phyloP scores from a whole-genome alignment of 2,797 vertebrate genomes.

The Ctenopoma multispine region DNA sequence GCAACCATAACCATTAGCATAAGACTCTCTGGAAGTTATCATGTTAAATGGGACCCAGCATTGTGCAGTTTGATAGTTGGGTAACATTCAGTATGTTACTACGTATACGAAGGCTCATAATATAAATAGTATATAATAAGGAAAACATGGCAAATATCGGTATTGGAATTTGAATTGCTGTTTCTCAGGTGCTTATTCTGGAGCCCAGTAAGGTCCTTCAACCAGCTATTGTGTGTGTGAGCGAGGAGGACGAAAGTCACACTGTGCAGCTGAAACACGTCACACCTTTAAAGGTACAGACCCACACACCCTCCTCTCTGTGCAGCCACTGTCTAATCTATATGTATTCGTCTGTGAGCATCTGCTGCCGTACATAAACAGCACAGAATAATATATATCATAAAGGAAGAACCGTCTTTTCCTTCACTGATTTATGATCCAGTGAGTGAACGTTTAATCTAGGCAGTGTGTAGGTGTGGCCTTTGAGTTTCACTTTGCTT shows the following conservation, averaged over 20 bases:
- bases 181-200: conserved; percentile 88
- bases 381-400: neutral
- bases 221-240: conserved; percentile 84
- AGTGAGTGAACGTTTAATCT: conserved; percentile 40
- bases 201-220: conserved; percentile 88
- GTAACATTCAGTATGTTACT: neutral
- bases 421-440: neutral
- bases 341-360: neutral
- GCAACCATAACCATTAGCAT: neutral
- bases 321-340: neutral
- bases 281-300: conserved; percentile 82
- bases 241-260: conserved; percentile 75
- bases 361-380: neutral
- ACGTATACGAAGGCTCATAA: neutral
- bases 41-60: neutral
- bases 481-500: neutral
- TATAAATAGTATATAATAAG: too few relatives aligned
- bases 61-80: neutral
- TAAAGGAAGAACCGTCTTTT: neutral
- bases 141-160: neutral
- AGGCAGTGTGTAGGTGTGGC: conserved; percentile 11
- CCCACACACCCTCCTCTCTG: neutral
- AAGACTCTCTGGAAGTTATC: neutral
- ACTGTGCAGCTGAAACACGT: conserved; percentile 86
- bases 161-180: neutral